Evolutionary conservation across 2,797 vertebrate species (phyloP).

Genomic region (Synaphobranchus kaupii): DNA sequence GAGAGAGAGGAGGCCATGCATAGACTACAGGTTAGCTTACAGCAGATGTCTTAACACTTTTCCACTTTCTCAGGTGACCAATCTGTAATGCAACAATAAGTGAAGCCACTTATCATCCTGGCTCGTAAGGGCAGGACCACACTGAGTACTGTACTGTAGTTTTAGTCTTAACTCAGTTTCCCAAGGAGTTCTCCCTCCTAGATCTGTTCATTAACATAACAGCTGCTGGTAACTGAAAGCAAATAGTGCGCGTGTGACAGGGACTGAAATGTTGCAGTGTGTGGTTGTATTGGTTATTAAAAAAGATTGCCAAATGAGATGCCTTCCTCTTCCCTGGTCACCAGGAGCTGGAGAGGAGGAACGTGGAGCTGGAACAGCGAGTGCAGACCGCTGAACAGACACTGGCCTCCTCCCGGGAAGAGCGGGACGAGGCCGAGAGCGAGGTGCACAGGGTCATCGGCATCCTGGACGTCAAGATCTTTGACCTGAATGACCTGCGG

Average conservation of each 20-base stretch:
- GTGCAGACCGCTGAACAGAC: constrained; percentile 77
- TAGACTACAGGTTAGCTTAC: constrained; percentile 83
- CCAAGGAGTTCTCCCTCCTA: background rate
- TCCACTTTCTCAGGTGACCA: background rate
- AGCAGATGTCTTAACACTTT: background rate
- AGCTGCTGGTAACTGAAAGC: background rate
- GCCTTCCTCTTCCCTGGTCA: constrained; percentile 6
- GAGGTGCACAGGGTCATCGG: constrained; percentile 81
- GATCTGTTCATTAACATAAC: background rate
- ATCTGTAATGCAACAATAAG: background rate
- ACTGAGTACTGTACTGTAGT: background rate
- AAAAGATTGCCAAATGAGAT: background rate
- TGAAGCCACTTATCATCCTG: background rate
- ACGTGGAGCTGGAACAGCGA: constrained; percentile 79
- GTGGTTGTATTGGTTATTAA: background rate
- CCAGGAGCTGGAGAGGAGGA: constrained; percentile 84
- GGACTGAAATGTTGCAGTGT: background rate
- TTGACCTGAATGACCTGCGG: constrained; percentile 85
- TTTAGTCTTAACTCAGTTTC: background rate
- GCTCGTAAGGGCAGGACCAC: background rate
- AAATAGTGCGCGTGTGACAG: background rate
- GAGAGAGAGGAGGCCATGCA: constrained; percentile 84
- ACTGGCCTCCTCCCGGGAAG: constrained; percentile 72
- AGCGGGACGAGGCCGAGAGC: constrained; percentile 71
- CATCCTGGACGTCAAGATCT: constrained; percentile 87